Conservation (phyloP, 2,797 vertebrate species). For the Cyprinodon diabolis region DNA sequence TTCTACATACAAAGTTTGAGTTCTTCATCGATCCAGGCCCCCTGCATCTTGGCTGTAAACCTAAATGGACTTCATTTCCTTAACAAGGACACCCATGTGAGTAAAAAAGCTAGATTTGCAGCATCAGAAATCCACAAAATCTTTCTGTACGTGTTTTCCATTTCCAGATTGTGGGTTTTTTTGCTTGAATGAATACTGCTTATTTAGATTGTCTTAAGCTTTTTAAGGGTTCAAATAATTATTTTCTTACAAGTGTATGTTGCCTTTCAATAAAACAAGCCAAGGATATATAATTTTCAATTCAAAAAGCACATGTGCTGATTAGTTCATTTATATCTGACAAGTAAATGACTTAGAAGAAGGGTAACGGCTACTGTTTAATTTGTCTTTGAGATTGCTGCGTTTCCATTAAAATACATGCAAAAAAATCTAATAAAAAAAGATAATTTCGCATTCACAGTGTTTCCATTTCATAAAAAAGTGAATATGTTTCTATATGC, state of each 20-base stretch:
- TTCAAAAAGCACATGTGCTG: background rate
- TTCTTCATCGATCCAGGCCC: slow-evolving; percentile 83
- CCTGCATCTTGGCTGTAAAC: slow-evolving; percentile 94
- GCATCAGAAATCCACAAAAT: background rate
- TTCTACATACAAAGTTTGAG: slow-evolving; percentile 97
- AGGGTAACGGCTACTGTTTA: background rate
- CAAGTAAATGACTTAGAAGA: background rate
- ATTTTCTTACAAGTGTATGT: background rate
- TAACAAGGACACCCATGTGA: slow-evolving; percentile 92
- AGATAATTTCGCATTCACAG: too few relatives aligned
- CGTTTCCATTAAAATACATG: too few relatives aligned
- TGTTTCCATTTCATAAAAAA: too few relatives aligned
- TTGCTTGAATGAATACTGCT: background rate
- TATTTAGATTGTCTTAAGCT: background rate
- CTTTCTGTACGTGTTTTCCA: background rate
- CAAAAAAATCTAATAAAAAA: too few relatives aligned
- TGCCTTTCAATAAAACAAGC: background rate
- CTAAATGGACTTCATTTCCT: slow-evolving; percentile 96
- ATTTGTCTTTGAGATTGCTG: background rate
- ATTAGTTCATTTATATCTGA: background rate
- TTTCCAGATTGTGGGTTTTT: background rate
- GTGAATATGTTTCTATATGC: too few relatives aligned
- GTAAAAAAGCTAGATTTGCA: slow-evolving; percentile 33
- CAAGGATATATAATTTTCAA: background rate
- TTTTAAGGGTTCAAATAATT: background rate